Percentiles rank a stretch among this genome's conserved stretches.
These are phyloP conservation scores for Aptenodytes patagonicus DNA, from an alignment of 2,113 vertebrate species.

Conservation along the genomic window DNA sequence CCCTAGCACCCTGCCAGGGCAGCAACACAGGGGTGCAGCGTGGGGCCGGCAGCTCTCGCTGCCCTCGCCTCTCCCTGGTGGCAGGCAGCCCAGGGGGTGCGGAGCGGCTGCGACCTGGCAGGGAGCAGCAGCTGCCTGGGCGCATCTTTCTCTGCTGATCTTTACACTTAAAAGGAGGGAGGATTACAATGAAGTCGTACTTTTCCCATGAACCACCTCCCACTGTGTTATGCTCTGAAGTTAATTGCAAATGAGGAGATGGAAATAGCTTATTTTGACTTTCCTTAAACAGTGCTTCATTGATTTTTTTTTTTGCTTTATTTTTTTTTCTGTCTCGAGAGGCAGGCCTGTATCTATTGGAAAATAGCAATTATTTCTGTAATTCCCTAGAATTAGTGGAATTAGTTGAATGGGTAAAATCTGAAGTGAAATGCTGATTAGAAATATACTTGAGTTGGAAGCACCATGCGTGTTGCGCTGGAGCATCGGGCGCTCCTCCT, in stretches of 20 bases:
- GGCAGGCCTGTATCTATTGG: conserved; percentile 56
- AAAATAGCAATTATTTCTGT: conserved; percentile 70
- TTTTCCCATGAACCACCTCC: conserved; percentile 61
- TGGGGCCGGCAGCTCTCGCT: background rate
- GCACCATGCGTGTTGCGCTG: background rate
- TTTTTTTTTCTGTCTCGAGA: conserved; percentile 14
- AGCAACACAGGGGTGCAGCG: accelerated
- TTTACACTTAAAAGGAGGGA: background rate
- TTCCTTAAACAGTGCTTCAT: conserved; percentile 53
- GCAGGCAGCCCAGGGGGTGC: background rate
- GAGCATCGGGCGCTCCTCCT: background rate
- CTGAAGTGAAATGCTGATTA: conserved; percentile 37
- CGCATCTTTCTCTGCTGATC: background rate
- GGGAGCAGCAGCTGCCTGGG: background rate
- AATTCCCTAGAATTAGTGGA: conserved; percentile 67
- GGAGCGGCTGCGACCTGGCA: accelerated
- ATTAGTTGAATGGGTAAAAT: conserved; percentile 59
- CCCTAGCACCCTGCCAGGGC: background rate
- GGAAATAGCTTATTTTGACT: conserved; percentile 73
- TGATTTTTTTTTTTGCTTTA: background rate
- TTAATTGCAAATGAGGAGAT: conserved; percentile 67
- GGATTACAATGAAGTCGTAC: background rate
- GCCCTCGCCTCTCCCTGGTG: background rate
- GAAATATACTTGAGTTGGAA: background rate
- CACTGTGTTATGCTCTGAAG: conserved; percentile 56